Evolutionary conservation across 2,113 vertebrate species (phyloP), one percentile per base, ranked within the genome.

Genomic region (Aleadryas rufinucha): DNA sequence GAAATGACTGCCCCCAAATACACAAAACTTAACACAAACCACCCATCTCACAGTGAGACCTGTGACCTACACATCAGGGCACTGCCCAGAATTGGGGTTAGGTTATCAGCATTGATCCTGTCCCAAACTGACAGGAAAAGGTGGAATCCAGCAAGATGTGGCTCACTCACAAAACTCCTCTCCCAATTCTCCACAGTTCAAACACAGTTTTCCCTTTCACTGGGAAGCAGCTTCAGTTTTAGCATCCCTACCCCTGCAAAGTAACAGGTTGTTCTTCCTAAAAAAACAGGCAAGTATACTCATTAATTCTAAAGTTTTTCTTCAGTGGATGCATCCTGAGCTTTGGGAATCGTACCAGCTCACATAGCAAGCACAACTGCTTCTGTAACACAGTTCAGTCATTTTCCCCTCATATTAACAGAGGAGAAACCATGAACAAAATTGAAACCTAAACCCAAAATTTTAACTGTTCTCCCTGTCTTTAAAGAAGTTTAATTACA

Each of bases 11-110:
- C 9, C 30, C 57, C 42, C 18, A 47, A 44, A 56, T 0, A 49
- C 10, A 3, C 13, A 44, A 6, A 42, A 63, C 6, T 16, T 10
- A 41, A 47, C 23, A 33, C 6, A 54, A 63, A 11, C 7, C 17
- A 54, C 20, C 1, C 1, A 6, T 30, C 27, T 68, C 13, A 0
- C 35, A 16, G 18, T 4, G 45, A 56, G 24, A 60, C 41, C 27
- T 53, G 10, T 1, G 9, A 19, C 15, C 54, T 71, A 7, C 13
- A 3, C 2, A 8, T 16, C 42, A 83, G 52, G 33, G 50, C 22
- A n/a, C 7, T 11, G 35, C 8, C 19, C 16, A 71, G 30, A 71
- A 76, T 2, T 19, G 10, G 8, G 12, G 33, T 17, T 19, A 37
- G 30, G 7, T 53, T 27, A 35, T 31, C 27, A 63, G 52, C 74